Evolutionary conservation across 1,140 invertebrate species (phyloP), one percentile per base, ranked within the genome.

Genomic region (Hypsibius dujardini): DNA sequence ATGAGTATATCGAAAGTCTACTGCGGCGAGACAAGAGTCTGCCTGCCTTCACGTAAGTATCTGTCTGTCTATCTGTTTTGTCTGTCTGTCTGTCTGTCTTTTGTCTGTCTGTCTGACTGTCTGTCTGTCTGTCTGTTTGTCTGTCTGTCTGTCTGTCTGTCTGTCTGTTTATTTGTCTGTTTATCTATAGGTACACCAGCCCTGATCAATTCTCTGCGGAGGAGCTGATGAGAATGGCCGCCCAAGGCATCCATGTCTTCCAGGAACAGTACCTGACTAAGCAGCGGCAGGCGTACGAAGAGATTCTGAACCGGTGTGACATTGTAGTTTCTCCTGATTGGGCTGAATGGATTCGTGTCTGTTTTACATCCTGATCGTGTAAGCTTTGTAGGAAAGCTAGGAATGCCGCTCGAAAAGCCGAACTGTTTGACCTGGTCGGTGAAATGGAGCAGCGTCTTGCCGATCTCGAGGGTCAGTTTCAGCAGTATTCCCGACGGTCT

Each of bases 181-280:
- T 12, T 67, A 45, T 67, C 42, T 67, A 45, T 42, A 67, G 62
- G 12, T 15, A 15, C 12, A 67, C 3, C 12, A 67, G 45, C 62
- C 7, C 62, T 67, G 62, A 67, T 42, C 62, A 67, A 3, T 67
- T 67, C 12, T 67, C 62, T 3, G 12, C 62, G 3, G 62, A 67
- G 62, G 62, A 67, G 7, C 42, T 67, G 12, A 12, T 15, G 42
- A 3, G 45, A 15, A 42, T 67, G 12, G 12, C 45, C 12, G 62
- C 12, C 12, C 62, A 67, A 3, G 62, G 62, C 42, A 45, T 67
- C 3, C 3, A 12, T 12, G 42, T 67, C 42, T 67, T 15, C 42
- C 12, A 3, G 42, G 62, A 67, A 42, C 12, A 67, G 42, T 67
- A 67, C 45, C 7, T 15, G 12, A 42, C 12, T 45, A 12, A 42